Evolutionary conservation across 1,140 invertebrate species (phyloP), one percentile per base, ranked within the genome.

Genomic region (Drosophila trapezifrons): DNA sequence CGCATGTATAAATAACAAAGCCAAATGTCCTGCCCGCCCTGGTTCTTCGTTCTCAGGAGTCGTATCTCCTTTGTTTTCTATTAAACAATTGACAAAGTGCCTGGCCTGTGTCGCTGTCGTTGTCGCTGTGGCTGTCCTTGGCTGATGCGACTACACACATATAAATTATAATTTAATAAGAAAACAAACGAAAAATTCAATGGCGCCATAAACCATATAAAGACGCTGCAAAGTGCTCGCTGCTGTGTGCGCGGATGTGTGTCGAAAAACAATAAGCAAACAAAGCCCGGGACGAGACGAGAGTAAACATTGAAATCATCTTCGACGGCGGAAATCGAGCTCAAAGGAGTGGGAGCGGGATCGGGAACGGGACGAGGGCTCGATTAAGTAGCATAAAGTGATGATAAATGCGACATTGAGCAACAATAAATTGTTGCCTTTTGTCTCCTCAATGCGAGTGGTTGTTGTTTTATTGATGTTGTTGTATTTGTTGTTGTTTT

Each of bases 151-250:
- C 78, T 80, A 56, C 76, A 56, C 76, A 83, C 74, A 89, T 80
- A 89, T 89, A 89, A 89, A 89, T 89, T 89, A 89, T 89, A 80
- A 89, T 89, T 89, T 89, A 89, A 89, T 89, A 89, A 89, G 84
- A 89, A 89, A 89, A 75, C 84, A 84, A 89, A 84, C 80, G 80
- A 89, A 89, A 80, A 89, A 89, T 84, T 89, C 84, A 84, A 89
- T 89, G 85, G 85, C 84, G 77, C 85, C 84, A 89, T 89, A 89
- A 89, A 89, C 76, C 73, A 87, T 87, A 84, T 84, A 89, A 83
- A 83, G 76, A 80, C 76, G 77, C 79, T 89, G 80, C 87, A 89
- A 89, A 84, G 77, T 84, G 77, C 84, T 87, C 79, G 57, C 17
- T 12, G 35, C 13, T 75, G 49, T 65, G 62, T 43, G 62, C 47